Evolutionary conservation across 2,888 invertebrate genomes (phyloP).

Genomic region (Coenonympha arcania): DNA sequence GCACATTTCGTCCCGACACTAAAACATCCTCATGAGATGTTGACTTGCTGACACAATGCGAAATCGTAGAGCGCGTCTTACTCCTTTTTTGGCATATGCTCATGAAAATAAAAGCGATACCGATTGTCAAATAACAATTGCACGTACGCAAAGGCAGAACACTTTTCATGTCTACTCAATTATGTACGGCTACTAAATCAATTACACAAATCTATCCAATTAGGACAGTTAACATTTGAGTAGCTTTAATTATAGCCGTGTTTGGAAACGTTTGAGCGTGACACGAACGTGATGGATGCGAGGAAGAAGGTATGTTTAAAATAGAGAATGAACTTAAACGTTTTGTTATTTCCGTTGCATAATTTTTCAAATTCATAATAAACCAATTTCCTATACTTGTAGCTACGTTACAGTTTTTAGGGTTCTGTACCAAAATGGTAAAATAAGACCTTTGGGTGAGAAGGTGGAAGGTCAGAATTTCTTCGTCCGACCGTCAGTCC

Average conservation of each 20-base stretch:
- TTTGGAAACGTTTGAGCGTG: slow-evolving; percentile 8
- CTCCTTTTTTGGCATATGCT: background rate
- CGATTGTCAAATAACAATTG: background rate
- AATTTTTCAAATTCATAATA: slow-evolving; percentile 3
- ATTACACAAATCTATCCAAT: slow-evolving; percentile 6
- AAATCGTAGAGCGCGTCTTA: too few species aligned
- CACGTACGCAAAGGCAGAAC: background rate
- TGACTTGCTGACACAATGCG: too few species aligned
- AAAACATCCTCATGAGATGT: too few species aligned
- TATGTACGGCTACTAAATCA: slow-evolving; percentile 6
- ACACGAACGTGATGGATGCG: slow-evolving; percentile 10
- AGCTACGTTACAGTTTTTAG: too few species aligned
- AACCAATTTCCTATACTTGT: background rate
- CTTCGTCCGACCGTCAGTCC: too few species aligned
- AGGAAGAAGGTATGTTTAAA: slow-evolving; percentile 4
- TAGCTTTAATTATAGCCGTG: background rate
- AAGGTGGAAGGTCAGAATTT: too few species aligned
- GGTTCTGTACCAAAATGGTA: too few species aligned
- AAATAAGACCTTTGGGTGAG: too few species aligned
- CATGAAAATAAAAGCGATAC: background rate
- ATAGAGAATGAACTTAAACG: background rate
- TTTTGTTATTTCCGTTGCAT: background rate
- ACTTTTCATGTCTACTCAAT: slow-evolving; percentile 1
- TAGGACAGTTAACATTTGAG: slow-evolving; percentile 3
- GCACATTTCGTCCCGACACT: too few species aligned